Percentiles rank a stretch among this genome's conserved stretches.
phyloP scores from a whole-genome alignment of 1,140 invertebrate species.

The Oncopodura yosiiana region DNA sequence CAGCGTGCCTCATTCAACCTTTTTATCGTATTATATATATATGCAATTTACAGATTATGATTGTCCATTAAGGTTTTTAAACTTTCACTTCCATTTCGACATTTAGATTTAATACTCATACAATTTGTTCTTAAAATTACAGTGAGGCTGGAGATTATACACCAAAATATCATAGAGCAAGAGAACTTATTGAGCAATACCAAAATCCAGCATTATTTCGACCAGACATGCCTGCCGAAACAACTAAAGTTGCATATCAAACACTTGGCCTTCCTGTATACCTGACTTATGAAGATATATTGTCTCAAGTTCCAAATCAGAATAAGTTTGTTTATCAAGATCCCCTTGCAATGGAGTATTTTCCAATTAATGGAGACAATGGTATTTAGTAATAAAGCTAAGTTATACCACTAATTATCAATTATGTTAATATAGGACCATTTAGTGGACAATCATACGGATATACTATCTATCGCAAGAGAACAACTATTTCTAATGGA shows the following conservation, averaged over 20 bases:
- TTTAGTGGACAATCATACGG: conserved; percentile 51
- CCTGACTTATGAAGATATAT: conserved; percentile 34
- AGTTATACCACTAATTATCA: too few species aligned
- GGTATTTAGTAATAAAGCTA: too few species aligned
- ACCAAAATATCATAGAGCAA: conserved; percentile 20
- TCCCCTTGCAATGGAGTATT: conserved; percentile 46
- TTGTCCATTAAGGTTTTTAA: neutral
- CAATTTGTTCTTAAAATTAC: conserved; percentile 22
- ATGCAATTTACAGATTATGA: too few species aligned
- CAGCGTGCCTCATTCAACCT: too few species aligned
- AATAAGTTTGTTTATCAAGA: conserved; percentile 25
- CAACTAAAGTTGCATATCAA: conserved; percentile 37
- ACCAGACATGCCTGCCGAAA: conserved; percentile 37
- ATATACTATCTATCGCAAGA: conserved; percentile 47
- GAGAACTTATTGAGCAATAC: conserved; percentile 21
- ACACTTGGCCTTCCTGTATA: conserved; percentile 34
- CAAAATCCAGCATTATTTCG: conserved; percentile 12
- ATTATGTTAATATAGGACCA: too few species aligned
- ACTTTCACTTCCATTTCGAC: neutral
- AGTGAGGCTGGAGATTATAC: conserved; percentile 34
- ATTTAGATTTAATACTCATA: too few species aligned
- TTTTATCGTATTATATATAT: too few species aligned
- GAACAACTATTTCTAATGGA: conserved; percentile 14
- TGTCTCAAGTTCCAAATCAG: conserved; percentile 19
- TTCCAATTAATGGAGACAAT: conserved; percentile 45